phyloP scores from a whole-genome alignment of 2,797 vertebrate species.

The Micromesistius poutassou region DNA sequence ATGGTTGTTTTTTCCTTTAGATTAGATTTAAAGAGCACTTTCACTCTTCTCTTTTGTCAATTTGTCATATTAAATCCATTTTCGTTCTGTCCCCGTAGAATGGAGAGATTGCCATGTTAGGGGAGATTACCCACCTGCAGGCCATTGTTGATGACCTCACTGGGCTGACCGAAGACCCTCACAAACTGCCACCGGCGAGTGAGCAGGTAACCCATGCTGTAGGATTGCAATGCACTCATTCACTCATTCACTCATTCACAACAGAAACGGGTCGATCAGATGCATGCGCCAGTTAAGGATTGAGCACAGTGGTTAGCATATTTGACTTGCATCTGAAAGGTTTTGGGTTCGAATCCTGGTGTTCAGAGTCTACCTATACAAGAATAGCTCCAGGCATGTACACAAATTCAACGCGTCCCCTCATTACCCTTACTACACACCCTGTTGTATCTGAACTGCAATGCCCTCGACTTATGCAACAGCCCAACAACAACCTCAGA shows the following conservation, averaged over 20 bases:
- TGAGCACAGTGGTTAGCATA: neutral
- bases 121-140: constrained; percentile 95
- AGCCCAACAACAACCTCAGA: neutral
- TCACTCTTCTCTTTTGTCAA: neutral
- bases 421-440: neutral
- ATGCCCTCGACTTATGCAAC: neutral
- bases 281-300: neutral
- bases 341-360: too few species aligned
- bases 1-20: too few species aligned
- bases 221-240: neutral
- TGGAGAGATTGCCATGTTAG: constrained; percentile 94
- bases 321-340: too few species aligned
- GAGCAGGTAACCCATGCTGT: constrained; percentile 84
- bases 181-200: constrained; percentile 93
- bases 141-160: constrained; percentile 95
- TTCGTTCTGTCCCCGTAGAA: constrained; percentile 72
- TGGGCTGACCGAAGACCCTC: constrained; percentile 88
- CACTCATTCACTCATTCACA: neutral
- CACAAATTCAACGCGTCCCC: too few species aligned
- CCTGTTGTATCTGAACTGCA: neutral
- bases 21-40: too few species aligned
- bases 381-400: neutral
- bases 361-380: neutral
- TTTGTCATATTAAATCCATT: neutral
- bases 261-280: neutral